Base-by-base conservation (phyloP, 2,797 vertebrate species). In the Pyrocephalus nanus region DNA sequence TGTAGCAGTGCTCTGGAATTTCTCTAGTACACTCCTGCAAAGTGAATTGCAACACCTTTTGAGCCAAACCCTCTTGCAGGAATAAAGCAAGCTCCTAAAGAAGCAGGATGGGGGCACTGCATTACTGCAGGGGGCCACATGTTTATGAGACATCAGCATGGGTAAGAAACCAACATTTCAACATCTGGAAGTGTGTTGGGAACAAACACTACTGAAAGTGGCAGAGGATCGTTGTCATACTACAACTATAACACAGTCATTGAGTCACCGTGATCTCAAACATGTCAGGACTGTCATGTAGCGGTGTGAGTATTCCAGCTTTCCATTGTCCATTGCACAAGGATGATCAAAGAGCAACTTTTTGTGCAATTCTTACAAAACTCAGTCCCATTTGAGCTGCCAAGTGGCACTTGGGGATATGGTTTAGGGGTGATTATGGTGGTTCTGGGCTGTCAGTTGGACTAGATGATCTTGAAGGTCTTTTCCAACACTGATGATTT, bases 241-340 rank as follows among this genome's bases (percentile, higher is more conserved):
- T 36, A 3, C 53, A 62, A 25, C 71, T 47, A 0, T 0, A 6
- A 11, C 40, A 12, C 1, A 4, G n/a, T 2, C 40, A 9, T 3
- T 3, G 27, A 8, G 23, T 4, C 36, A 40, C 25, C 5, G 2
- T 3, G 25, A 45, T 14, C 25, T 18, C 69, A 64, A 4, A 73
- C 23, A 2, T 4, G 10, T 16, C 88, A n/a, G 0, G 1, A 25
- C 0, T n/a, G 32, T 29, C 70, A 22, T 4, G 1, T 13, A 71
- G 47, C 23, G 3, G 12, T 12, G 42, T 5, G 20, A 26, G 22
- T 1, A 20, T 5, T 54, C 80, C 66, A 51, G 11, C 30, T 29
- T 62, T 7, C 18, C 43, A 2, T 1, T 16, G 51, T 7, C 65
- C 51, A 30, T 30, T 53, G 26, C 0, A 12, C 26, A 47, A 40